Evolutionary conservation across 2,888 invertebrate genomes (phyloP), one percentile per base, ranked within the genome.

Genomic region (Drosophila basisetae): DNA sequence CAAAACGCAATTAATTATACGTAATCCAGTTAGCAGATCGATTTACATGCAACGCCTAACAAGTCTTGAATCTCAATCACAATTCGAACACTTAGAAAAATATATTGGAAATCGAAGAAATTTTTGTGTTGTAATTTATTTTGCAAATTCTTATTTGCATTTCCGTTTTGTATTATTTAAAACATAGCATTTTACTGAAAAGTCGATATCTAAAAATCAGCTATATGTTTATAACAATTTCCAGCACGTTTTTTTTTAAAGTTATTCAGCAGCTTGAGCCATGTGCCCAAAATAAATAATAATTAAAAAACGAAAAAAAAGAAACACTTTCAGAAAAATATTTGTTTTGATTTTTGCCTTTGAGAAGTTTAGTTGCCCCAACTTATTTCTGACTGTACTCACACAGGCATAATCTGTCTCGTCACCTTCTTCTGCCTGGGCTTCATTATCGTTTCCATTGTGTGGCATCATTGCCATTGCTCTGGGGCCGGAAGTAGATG

Each of bases 1-100:
- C 66, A 56, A 71, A 89, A 76, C 67, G 82, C 73, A 84, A 89
- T 87, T 90, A 89, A 90, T 87, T 89, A 67, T 59, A 53, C 68
- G 72, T 68, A 90, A 90, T 90, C 86, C 78, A 89, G 86, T 85
- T 75, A 75, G 67, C 82, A 80, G 87, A 87, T 87, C 89, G 73
- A 90, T 87, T 87, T 89, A 89, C 87, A 90, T 76, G 65, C 73
- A 66, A n/a, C 67, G 55, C 47, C 61, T 68, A 61, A 55, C 68
- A 68, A 31, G 11, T 43, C 22, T 79, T 80, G 77, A 72, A 66
- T 64, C 68, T 69, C 67, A 73, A 82, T 64, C 39, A 22, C 50
- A 50, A 66, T 67, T 53, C 37, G 37, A 41, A 58, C 58, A 31
- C 41, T 31, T 3, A 7, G 0, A 30, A 22, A 58, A 41, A 41